Conservation (phyloP, 2,113 vertebrate genomes). For the Bothrops jararaca region DNA sequence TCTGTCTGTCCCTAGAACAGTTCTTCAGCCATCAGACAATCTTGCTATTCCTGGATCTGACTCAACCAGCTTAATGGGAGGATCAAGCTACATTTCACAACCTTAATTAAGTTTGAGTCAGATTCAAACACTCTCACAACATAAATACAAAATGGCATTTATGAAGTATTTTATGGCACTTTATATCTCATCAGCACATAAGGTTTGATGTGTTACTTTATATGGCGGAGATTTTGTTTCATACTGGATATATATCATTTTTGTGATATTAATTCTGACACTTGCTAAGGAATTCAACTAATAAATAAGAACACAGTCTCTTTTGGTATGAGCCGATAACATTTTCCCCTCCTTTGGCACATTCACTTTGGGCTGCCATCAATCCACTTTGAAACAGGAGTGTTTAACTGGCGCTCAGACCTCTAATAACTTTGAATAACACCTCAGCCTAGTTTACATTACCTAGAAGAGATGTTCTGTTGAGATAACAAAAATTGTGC, state of each 20-base stretch:
- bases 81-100: constrained; percentile 1
- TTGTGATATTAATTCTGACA: constrained; percentile 10
- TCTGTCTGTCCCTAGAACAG: neutral
- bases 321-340: constrained; percentile 2
- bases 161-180: constrained; percentile 2
- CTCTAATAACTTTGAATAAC: neutral
- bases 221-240: neutral
- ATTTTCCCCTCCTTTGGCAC: neutral
- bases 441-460: neutral
- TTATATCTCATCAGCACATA: constrained; percentile 7
- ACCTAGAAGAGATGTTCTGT: neutral
- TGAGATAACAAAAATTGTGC: neutral
- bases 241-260: constrained; percentile 13
- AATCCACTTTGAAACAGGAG: neutral
- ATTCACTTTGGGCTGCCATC: neutral
- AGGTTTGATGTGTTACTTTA: constrained; percentile 11
- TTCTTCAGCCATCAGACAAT: neutral
- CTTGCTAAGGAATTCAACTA: constrained; percentile 25
- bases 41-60: neutral
- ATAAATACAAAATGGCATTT: constrained; percentile 22
- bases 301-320: constrained; percentile 13
- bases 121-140: neutral
- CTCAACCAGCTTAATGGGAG: neutral
- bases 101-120: constrained; percentile 19
- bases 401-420: neutral